Conservation (phyloP, 2,113 vertebrate genomes). For the Rhombomys opimus region DNA sequence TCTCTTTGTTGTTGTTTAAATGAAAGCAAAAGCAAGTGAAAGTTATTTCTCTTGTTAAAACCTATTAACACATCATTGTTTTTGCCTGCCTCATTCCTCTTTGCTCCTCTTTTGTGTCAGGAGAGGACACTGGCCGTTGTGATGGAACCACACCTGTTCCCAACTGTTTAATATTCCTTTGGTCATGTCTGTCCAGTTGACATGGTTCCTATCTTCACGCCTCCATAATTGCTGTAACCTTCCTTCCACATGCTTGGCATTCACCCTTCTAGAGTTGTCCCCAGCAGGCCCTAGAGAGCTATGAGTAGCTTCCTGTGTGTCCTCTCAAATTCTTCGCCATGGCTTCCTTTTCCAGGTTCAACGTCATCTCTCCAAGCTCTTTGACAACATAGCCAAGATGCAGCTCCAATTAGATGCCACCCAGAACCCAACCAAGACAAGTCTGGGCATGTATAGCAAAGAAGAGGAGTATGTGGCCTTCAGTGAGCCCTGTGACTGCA, state of each 20-base stretch:
- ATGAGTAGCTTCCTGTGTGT: conserved; percentile 1
- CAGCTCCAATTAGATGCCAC: conserved; percentile 89
- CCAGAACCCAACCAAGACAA: conserved; percentile 87
- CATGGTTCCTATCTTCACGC: background rate
- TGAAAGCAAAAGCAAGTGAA: background rate
- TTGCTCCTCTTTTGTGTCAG: conserved; percentile 2
- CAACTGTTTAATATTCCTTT: background rate
- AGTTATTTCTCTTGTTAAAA: conserved; percentile 29
- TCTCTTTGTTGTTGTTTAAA: background rate
- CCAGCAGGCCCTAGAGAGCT: background rate
- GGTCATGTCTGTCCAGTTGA: background rate
- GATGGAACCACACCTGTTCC: background rate
- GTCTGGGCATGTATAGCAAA: conserved; percentile 96
- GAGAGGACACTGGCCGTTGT: background rate
- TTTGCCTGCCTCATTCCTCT: background rate
- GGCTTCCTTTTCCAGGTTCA: conserved; percentile 89
- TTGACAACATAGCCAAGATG: conserved; percentile 95
- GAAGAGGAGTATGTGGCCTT: conserved; percentile 96
- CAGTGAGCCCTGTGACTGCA: conserved; percentile 93
- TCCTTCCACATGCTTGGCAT: background rate
- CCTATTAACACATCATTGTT: background rate
- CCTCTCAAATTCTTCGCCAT: background rate
- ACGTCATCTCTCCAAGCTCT: conserved; percentile 96
- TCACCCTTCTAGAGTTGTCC: background rate
- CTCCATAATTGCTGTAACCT: background rate